Evolutionary conservation across 2,888 invertebrate species (phyloP).

Genomic region (Lomographa bimaculata): DNA sequence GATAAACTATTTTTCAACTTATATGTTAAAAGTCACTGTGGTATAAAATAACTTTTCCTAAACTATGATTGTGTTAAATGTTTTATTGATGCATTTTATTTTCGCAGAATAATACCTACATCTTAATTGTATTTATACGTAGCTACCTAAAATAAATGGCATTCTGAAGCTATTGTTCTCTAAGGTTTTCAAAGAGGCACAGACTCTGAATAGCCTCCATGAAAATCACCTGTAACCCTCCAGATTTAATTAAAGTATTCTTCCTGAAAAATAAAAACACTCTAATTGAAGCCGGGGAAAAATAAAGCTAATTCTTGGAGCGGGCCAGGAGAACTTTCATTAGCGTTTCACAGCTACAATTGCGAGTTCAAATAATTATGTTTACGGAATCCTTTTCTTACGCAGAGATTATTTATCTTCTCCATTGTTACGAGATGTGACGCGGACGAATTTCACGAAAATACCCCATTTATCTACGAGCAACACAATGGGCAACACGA

Average conservation of each 20-base stretch:
- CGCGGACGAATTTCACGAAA: slow-evolving; percentile 81
- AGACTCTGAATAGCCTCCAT: slow-evolving; percentile 23
- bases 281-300: slow-evolving; percentile 67
- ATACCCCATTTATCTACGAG: slow-evolving; percentile 78
- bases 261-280: slow-evolving; percentile 63
- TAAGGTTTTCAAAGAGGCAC: slow-evolving; percentile 27
- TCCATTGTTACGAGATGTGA: slow-evolving; percentile 78
- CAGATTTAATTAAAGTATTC: slow-evolving; percentile 68
- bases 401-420: slow-evolving; percentile 80
- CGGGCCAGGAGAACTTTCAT: slow-evolving; percentile 70
- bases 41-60: no score
- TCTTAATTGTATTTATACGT: no score
- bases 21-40: no score
- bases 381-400: slow-evolving; percentile 82
- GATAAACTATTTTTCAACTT: slow-evolving; percentile 1
- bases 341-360: slow-evolving; percentile 77
- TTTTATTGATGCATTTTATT: no score
- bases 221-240: slow-evolving; percentile 52
- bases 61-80: no score
- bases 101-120: no score
- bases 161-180: slow-evolving; percentile 26
- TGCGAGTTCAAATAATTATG: slow-evolving; percentile 81
- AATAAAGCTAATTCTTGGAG: slow-evolving; percentile 69
- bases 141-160: slow-evolving; percentile 10
- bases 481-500: slow-evolving; percentile 76